phyloP scores from a whole-genome alignment of 64 coral and sea anemone genomes.

The Acropora tenuis region DNA sequence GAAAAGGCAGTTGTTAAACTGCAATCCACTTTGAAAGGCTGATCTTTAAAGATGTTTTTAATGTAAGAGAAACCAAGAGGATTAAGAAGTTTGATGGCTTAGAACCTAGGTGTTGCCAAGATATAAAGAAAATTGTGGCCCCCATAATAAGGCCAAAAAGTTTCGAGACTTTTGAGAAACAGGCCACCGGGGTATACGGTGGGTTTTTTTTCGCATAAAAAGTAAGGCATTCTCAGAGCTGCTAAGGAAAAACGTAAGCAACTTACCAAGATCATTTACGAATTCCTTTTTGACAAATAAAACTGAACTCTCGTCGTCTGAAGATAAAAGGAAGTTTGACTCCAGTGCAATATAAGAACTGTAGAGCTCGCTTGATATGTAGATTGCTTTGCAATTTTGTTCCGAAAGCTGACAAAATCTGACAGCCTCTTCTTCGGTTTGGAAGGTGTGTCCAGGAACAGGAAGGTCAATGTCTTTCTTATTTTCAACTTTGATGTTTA shows the following conservation, averaged over 20 bases:
- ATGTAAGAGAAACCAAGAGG: no score
- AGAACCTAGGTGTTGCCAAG: no score
- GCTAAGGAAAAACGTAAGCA: neutral
- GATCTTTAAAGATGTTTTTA: no score
- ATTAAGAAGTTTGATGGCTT: no score
- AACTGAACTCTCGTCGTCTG: neutral
- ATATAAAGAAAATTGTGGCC: no score
- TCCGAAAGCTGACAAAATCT: neutral
- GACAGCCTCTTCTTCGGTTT: slow-evolving; percentile 10
- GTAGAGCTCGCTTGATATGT: neutral
- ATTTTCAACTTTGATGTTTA: neutral
- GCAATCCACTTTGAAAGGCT: no score
- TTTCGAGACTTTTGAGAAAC: no score
- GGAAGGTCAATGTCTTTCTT: neutral
- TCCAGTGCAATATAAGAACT: neutral
- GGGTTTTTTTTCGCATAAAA: neutral
- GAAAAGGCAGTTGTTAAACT: no score
- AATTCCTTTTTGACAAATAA: slow-evolving; percentile 30
- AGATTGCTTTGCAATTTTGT: slow-evolving; percentile 15
- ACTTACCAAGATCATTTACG: neutral
- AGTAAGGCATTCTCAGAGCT: neutral
- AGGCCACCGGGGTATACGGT: no score
- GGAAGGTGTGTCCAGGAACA: neutral
- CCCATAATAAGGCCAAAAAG: no score
- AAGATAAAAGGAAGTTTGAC: neutral